A percentile compares a stretch with the other conserved stretches of the same genome.
phyloP scores from a whole-genome alignment of 2,113 vertebrate genomes.

The Hystrix cristata region DNA sequence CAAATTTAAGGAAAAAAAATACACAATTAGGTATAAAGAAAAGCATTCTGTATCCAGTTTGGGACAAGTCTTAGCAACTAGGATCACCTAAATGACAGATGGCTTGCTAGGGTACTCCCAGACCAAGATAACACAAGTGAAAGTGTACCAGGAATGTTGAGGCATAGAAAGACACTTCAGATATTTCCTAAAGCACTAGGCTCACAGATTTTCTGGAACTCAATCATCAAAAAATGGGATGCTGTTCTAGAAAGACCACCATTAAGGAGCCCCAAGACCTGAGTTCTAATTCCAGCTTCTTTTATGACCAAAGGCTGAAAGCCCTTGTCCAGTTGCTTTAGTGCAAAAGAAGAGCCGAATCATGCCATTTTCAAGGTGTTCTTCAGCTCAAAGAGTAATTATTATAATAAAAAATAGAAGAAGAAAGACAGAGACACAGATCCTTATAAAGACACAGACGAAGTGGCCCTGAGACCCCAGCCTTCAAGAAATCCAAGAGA shows the following conservation, averaged over 20 bases:
- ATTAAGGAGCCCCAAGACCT: background rate
- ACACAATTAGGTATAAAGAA: slow-evolving; percentile 46
- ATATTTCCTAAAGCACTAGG: background rate
- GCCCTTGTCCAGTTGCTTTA: background rate
- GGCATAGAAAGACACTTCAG: background rate
- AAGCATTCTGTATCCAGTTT: slow-evolving; percentile 39
- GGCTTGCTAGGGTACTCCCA: background rate
- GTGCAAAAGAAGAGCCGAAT: background rate
- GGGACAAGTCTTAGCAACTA: slow-evolving; percentile 46
- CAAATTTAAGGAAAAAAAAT: slow-evolving; percentile 13
- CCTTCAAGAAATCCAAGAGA: slow-evolving; percentile 4
- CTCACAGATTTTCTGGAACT: slow-evolving; percentile 25
- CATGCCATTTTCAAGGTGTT: slow-evolving; percentile 14
- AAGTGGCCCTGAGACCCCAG: background rate
- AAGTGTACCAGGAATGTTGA: background rate
- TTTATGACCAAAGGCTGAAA: background rate
- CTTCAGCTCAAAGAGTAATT: slow-evolving; percentile 16
- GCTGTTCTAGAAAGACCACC: background rate
- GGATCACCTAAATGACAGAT: slow-evolving; percentile 24
- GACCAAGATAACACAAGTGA: background rate
- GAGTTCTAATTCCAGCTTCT: slow-evolving; percentile 5
- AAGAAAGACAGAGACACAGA: slow-evolving; percentile 14
- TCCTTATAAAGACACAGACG: background rate
- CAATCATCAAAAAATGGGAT: background rate
- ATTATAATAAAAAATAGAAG: slow-evolving; percentile 38